Percentiles rank a stretch among this genome's conserved stretches.
phyloP scores from a whole-genome alignment of 2,113 vertebrate species.

The Anarrhichthys ocellatus region DNA sequence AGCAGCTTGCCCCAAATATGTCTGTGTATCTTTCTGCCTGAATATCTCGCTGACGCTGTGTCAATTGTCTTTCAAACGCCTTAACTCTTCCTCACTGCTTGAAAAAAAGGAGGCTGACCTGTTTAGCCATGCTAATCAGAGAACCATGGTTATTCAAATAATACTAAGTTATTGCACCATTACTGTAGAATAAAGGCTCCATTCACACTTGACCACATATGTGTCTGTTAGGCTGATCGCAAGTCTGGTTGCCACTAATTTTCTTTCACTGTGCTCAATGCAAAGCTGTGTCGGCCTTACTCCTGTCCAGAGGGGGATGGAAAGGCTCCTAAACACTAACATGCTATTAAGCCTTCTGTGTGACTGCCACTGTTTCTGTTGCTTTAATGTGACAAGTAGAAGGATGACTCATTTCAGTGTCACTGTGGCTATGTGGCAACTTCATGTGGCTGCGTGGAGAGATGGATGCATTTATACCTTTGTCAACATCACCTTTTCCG shows the following conservation, averaged over 20 bases:
- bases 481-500: neutral
- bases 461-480: neutral
- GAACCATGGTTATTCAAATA: neutral
- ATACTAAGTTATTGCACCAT: neutral
- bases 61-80: conserved; percentile 17
- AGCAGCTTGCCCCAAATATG: conserved; percentile 11
- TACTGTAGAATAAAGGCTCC: neutral
- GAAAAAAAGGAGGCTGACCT: conserved; percentile 15
- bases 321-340: neutral
- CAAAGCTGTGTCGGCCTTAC: neutral
- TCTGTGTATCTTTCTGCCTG: conserved; percentile 18
- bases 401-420: neutral
- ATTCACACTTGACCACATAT: neutral
- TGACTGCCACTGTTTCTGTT: neutral
- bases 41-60: conserved; percentile 34
- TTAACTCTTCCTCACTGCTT: conserved; percentile 25
- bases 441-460: neutral
- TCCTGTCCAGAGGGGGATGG: neutral
- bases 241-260: neutral
- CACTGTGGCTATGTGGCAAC: neutral
- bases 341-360: neutral
- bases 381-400: neutral
- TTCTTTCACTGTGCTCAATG: neutral
- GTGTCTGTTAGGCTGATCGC: neutral
- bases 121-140: conserved; percentile 3